These are phyloP conservation scores for Ectropis crepuscularia DNA, from an alignment of 2,888 invertebrate genomes.

Conservation along the genomic window DNA sequence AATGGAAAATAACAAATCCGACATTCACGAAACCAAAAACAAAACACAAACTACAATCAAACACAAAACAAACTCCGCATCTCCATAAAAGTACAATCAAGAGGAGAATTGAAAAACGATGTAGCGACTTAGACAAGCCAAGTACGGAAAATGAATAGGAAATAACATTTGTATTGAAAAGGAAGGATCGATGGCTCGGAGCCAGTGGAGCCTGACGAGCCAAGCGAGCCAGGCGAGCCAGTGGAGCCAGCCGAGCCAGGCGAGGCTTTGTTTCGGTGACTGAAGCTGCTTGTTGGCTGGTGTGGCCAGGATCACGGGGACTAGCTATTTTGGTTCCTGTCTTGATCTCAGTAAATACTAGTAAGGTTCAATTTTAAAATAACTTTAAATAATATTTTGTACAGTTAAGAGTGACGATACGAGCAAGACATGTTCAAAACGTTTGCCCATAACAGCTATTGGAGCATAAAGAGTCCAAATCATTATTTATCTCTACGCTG, in stretches of 20 bases:
- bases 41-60: constrained; percentile 15
- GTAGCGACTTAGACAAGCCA: constrained; percentile 13
- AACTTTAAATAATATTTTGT: too few relatives aligned
- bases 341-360: too few relatives aligned
- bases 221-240: constrained; percentile 31
- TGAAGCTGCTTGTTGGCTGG: too few relatives aligned
- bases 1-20: not conserved
- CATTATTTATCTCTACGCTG: too few relatives aligned
- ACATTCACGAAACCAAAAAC: constrained; percentile 1
- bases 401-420: too few relatives aligned
- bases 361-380: too few relatives aligned
- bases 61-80: constrained; percentile 10
- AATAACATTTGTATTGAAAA: constrained; percentile 34
- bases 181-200: constrained; percentile 31
- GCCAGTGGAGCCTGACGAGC: constrained; percentile 31
- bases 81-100: constrained; percentile 26
- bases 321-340: not conserved
- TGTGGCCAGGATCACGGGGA: not conserved
- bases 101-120: constrained; percentile 26
- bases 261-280: not conserved
- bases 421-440: too few relatives aligned
- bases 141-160: constrained; percentile 26
- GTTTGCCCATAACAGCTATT: too few relatives aligned
- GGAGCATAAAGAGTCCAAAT: too few relatives aligned
- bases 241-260: not conserved